Evolutionary conservation across 2,113 vertebrate species (phyloP).

Genomic region (Lagenorhynchus albirostris): DNA sequence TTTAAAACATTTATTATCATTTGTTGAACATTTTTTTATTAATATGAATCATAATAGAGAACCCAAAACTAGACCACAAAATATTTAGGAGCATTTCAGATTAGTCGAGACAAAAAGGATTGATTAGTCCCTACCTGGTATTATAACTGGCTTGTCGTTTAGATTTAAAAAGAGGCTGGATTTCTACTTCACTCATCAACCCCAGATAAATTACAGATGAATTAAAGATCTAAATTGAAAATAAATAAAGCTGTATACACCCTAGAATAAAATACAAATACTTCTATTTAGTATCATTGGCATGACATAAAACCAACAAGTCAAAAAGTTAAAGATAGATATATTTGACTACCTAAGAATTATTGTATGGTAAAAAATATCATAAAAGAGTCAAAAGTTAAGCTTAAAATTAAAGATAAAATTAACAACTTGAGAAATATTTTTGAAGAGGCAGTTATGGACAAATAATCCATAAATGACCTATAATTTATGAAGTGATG

Average conservation of each 20-base stretch:
- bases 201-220: background rate
- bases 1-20: background rate
- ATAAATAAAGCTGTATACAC: background rate
- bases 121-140: background rate
- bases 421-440: background rate
- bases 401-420: conserved; percentile 22
- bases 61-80: background rate
- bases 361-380: background rate
- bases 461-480: background rate
- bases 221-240: background rate
- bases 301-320: background rate
- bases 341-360: background rate
- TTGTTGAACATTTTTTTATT: conserved; percentile 16
- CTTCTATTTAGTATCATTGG: background rate
- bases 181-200: background rate
- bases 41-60: background rate
- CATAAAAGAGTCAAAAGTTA: background rate
- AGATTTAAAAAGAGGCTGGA: background rate
- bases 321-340: background rate
- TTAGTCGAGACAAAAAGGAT: background rate
- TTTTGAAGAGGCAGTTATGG: background rate
- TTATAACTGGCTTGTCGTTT: background rate
- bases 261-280: background rate
- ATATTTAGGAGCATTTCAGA: conserved; percentile 8
- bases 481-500: background rate